These are phyloP conservation scores for Peromyscus eremicus DNA, from an alignment of 2,797 vertebrate species.

Conservation along the genomic window DNA sequence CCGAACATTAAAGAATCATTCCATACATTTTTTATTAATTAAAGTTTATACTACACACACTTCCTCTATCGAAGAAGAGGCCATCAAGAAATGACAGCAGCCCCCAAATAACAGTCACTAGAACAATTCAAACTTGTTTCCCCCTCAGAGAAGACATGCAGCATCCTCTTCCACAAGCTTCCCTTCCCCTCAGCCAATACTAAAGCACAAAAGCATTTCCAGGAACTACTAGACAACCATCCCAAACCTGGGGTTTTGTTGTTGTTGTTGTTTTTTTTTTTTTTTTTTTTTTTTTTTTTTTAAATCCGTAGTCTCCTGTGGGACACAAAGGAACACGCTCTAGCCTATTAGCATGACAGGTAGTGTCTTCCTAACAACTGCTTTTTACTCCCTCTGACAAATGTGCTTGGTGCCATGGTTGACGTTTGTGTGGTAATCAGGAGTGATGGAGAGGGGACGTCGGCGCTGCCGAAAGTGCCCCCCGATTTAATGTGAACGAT, in stretches of 20 bases:
- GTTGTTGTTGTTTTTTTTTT: slow-evolving; percentile 76
- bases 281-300: background rate
- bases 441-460: slow-evolving; percentile 93
- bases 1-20: background rate
- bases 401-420: slow-evolving; percentile 89
- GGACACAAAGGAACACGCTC: slow-evolving; percentile 82
- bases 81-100: slow-evolving; percentile 6
- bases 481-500: slow-evolving; percentile 91
- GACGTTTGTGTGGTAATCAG: slow-evolving; percentile 93
- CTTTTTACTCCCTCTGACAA: slow-evolving; percentile 92
- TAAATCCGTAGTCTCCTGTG: slow-evolving; percentile 77
- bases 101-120: background rate
- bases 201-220: slow-evolving; percentile 73
- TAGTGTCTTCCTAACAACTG: slow-evolving; percentile 91
- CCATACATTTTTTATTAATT: slow-evolving; percentile 35
- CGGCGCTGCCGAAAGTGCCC: slow-evolving; percentile 90
- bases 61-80: background rate
- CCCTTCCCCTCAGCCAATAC: background rate
- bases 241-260: slow-evolving; percentile 59
- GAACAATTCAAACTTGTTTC: background rate
- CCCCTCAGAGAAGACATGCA: background rate
- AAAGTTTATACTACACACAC: background rate
- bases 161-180: slow-evolving; percentile 59
- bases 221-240: slow-evolving; percentile 71
- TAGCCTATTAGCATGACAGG: slow-evolving; percentile 91